phyloP scores from a whole-genome alignment of 2,797 vertebrate genomes.

The Pseudochirops cupreus region DNA sequence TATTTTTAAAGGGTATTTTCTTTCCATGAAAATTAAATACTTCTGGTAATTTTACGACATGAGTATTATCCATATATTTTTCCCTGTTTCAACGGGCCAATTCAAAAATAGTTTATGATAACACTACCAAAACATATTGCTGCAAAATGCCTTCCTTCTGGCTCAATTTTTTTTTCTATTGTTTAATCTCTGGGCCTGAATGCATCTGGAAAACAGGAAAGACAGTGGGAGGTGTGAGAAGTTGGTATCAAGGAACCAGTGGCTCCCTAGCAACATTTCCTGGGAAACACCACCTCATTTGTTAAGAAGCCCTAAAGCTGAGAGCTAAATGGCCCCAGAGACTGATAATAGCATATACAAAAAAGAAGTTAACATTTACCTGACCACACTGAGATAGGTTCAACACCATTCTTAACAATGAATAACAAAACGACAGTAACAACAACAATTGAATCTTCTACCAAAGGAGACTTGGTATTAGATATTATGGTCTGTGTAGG shows the following conservation, averaged over 20 bases:
- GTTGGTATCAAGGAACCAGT: conserved; percentile 79
- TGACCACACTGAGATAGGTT: conserved; percentile 43
- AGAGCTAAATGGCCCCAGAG: conserved; percentile 68
- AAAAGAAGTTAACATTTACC: conserved; percentile 66
- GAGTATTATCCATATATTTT: conserved; percentile 67
- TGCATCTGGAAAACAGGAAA: conserved; percentile 75
- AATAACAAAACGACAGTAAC: not conserved
- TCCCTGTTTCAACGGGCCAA: conserved; percentile 71
- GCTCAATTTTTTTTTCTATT: conserved; percentile 57
- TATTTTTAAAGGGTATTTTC: conserved; percentile 75
- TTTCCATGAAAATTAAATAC: conserved; percentile 83
- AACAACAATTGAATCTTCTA: not conserved
- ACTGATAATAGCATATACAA: conserved; percentile 71
- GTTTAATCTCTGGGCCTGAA: conserved; percentile 68
- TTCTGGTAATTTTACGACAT: conserved; percentile 71
- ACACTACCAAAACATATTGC: conserved; percentile 68
- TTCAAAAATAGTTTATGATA: conserved; percentile 77
- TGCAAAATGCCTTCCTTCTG: conserved; percentile 77
- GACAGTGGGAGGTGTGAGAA: conserved; percentile 80
- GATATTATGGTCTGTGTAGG: not conserved
- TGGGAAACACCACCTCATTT: conserved; percentile 82
- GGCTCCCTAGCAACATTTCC: conserved; percentile 84
- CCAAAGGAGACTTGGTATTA: not conserved
- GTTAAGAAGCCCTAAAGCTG: conserved; percentile 81
- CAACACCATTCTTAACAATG: not conserved